These are phyloP conservation scores for Hydropsyche tenuis DNA, from an alignment of 1,140 invertebrate genomes.

Conservation along the genomic window DNA sequence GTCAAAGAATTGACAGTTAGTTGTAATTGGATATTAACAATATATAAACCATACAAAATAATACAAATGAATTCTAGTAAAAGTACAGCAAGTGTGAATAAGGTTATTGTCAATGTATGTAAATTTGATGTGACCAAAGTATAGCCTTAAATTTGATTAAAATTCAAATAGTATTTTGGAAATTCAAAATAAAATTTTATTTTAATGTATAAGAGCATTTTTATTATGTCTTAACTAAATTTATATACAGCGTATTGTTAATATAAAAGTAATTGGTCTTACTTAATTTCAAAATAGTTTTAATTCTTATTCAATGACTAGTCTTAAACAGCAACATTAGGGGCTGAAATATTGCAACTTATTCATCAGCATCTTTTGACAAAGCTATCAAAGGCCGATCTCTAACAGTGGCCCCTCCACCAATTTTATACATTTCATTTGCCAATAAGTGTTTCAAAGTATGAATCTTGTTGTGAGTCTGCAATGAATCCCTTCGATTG, in stretches of 20 bases:
- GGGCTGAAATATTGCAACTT: too few species aligned
- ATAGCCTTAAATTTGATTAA: too few species aligned
- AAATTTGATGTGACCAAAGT: slow-evolving; percentile 20
- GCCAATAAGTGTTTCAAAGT: slow-evolving; percentile 43
- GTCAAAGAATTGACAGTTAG: slow-evolving; percentile 27
- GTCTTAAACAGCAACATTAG: too few species aligned
- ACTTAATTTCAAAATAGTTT: too few species aligned
- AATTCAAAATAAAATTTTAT: too few species aligned
- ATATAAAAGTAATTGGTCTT: too few species aligned
- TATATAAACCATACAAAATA: slow-evolving; percentile 40
- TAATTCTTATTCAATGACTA: too few species aligned
- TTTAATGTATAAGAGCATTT: too few species aligned
- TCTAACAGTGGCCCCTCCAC: slow-evolving; percentile 46
- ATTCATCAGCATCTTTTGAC: neutral
- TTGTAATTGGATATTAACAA: neutral
- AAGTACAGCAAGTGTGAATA: neutral
- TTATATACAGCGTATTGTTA: too few species aligned
- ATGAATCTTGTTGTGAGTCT: slow-evolving; percentile 49
- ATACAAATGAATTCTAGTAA: neutral
- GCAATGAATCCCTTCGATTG: slow-evolving; percentile 52
- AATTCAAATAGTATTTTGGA: too few species aligned
- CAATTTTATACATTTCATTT: slow-evolving; percentile 38
- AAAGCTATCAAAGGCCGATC: slow-evolving; percentile 32
- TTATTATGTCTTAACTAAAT: too few species aligned
- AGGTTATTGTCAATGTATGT: slow-evolving; percentile 29